Base-by-base conservation (phyloP, 2,888 invertebrate genomes). In the Caenorhabditis sp. region DNA sequence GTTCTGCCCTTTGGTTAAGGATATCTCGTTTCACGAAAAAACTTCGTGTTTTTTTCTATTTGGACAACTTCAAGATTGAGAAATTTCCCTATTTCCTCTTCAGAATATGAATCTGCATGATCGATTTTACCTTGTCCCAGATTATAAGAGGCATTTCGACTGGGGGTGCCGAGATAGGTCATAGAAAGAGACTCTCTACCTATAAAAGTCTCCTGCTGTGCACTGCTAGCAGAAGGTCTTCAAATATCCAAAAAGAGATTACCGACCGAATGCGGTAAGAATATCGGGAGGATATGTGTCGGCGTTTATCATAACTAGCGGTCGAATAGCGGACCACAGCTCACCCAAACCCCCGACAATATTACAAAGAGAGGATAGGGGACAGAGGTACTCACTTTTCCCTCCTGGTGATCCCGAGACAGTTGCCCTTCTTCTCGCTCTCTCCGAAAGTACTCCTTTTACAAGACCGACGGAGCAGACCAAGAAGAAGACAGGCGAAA, bases 341-440 rank as follows among this genome's bases (percentile, higher is more conserved):
- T n/a, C 51, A 16, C 10, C 26, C n/a, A n/a, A n/a, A n/a, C n/a
- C 14, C 69, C 24, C 24, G 64, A 38, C 64, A 64, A 54, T 35
- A 74, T 74, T 74, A 74, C 74, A 74, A 74, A 74, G 74, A 16
- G 70, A 24, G 19, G 35, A 19, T 59, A 19, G 51, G 51, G 24
- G 24, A 51, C 24, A 49, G 24, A n/a, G 24, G 38, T 24, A 24
- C 24, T 22, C 12, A 0, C 24, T 16, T 28, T 28, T 56, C 26
- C 28, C 56, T 56, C 26, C 28, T 1, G 4, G n/a, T 61, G 12
- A 41, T 38, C 35, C 47, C 28, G 66, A 31, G 38, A 77, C 77
- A 77, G 77, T 77, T 77, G 77, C 59, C 68, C 51, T 22, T 22
- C 68, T 51, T 19, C 26, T 44, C 26, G n/a, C n/a, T n/a, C 26